Evolutionary conservation across 1,140 invertebrate genomes (phyloP).

Genomic region (Habropoda laboriosa): DNA sequence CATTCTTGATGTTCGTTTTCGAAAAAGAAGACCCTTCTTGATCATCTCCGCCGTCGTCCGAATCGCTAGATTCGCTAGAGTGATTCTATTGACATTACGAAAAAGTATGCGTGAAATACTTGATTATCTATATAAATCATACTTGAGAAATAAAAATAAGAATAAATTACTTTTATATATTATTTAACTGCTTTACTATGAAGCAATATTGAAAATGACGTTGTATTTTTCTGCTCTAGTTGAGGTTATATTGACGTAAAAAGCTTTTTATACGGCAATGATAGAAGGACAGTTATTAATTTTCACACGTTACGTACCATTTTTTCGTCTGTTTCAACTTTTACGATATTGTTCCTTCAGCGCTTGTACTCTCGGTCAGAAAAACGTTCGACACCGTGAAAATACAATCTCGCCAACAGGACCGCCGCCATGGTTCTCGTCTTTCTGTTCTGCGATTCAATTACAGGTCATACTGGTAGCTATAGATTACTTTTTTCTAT

Average conservation of each 20-base stretch:
- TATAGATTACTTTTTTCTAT: constrained; percentile 6
- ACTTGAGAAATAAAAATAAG: neutral
- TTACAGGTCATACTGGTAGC: constrained; percentile 34
- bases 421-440: constrained; percentile 76
- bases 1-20: constrained; percentile 69
- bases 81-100: constrained; percentile 60
- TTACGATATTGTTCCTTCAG: constrained; percentile 59
- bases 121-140: too few species aligned
- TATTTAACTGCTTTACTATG: neutral
- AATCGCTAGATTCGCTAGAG: constrained; percentile 66
- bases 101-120: neutral
- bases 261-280: constrained; percentile 5
- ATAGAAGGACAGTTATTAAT: constrained; percentile 30
- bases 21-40: constrained; percentile 72
- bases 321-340: constrained; percentile 44
- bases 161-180: neutral
- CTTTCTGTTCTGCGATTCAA: constrained; percentile 48
- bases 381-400: constrained; percentile 74
- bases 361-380: constrained; percentile 76
- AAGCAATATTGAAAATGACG: constrained; percentile 37
- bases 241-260: constrained; percentile 63
- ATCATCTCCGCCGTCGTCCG: constrained; percentile 72
- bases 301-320: constrained; percentile 63
- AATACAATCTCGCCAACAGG: constrained; percentile 71
- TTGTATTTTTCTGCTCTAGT: constrained; percentile 16